phyloP scores from a whole-genome alignment of 1,140 invertebrate species.

The Sycophaga agraensis region DNA sequence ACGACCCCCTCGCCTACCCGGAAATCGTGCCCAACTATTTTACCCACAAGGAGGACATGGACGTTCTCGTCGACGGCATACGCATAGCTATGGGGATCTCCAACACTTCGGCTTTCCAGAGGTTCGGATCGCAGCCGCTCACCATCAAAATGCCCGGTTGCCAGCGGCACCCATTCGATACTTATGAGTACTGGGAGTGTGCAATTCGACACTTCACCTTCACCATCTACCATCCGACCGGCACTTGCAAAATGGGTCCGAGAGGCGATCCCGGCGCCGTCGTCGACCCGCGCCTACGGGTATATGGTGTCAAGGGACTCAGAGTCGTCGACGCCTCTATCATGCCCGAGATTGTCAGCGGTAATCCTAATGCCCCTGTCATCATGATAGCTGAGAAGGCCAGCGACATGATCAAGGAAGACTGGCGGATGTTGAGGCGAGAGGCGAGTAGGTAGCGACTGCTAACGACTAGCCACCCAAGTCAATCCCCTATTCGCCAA shows the following conservation, averaged over 20 bases:
- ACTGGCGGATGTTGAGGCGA: slow-evolving; percentile 59
- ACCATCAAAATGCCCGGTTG: slow-evolving; percentile 81
- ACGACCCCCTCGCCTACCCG: slow-evolving; percentile 79
- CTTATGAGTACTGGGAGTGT: slow-evolving; percentile 87
- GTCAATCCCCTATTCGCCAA: too few relatives aligned
- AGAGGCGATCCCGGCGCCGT: slow-evolving; percentile 73
- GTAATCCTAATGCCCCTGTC: slow-evolving; percentile 76
- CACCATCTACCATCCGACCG: slow-evolving; percentile 82
- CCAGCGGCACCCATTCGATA: slow-evolving; percentile 68
- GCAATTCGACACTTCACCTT: slow-evolving; percentile 78
- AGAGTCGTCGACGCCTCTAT: slow-evolving; percentile 77
- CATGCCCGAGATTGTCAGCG: slow-evolving; percentile 79
- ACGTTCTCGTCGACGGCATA: slow-evolving; percentile 77
- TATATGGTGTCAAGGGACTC: slow-evolving; percentile 72
- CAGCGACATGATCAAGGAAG: slow-evolving; percentile 78
- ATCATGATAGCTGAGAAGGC: slow-evolving; percentile 82
- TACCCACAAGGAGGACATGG: slow-evolving; percentile 75
- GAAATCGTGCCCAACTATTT: slow-evolving; percentile 92
- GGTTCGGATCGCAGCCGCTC: slow-evolving; percentile 76
- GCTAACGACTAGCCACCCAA: too few relatives aligned
- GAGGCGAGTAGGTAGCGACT: slow-evolving; percentile 33
- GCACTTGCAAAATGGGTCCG: slow-evolving; percentile 87
- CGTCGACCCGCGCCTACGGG: slow-evolving; percentile 75
- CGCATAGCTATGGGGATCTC: slow-evolving; percentile 78
- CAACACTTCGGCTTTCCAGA: slow-evolving; percentile 76